phyloP scores from a whole-genome alignment of 1,140 invertebrate genomes.

The Brachionus angularis region DNA sequence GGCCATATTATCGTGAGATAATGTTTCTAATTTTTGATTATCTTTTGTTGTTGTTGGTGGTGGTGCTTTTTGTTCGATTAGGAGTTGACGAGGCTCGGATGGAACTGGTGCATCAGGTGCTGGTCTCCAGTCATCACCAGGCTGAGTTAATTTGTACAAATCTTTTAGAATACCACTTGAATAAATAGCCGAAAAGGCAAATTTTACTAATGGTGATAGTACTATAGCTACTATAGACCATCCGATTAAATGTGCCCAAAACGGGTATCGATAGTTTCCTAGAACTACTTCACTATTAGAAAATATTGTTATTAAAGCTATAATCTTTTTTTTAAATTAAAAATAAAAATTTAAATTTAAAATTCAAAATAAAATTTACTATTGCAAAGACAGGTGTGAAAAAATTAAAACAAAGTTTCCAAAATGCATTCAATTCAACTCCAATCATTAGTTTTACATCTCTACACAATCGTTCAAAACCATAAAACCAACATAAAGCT shows the following conservation, averaged over 20 bases:
- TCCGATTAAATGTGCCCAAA: constrained; percentile 34
- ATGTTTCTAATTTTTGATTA: too few species aligned
- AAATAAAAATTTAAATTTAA: background rate
- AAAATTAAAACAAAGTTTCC: constrained; percentile 41
- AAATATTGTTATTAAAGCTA: constrained; percentile 9
- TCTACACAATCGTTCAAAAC: constrained; percentile 3
- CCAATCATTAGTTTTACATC: constrained; percentile 41
- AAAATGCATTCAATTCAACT: constrained; percentile 22
- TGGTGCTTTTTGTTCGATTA: too few species aligned
- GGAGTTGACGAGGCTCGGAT: too few species aligned
- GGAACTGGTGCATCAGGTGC: constrained; percentile 37
- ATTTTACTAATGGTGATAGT: constrained; percentile 20
- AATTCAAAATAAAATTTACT: background rate
- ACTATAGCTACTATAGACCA: constrained; percentile 22
- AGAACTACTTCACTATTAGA: constrained; percentile 1
- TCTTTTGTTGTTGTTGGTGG: too few species aligned
- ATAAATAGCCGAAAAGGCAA: background rate
- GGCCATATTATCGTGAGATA: too few species aligned
- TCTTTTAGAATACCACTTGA: constrained; percentile 14
- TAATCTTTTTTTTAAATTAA: background rate
- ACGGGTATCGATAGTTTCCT: constrained; percentile 25
- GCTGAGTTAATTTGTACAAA: constrained; percentile 40
- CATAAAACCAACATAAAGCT: constrained; percentile 41
- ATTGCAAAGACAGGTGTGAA: constrained; percentile 41
- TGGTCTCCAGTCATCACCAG: constrained; percentile 28